Base-by-base conservation (phyloP, 2,797 vertebrate genomes). In the Characodon lateralis region DNA sequence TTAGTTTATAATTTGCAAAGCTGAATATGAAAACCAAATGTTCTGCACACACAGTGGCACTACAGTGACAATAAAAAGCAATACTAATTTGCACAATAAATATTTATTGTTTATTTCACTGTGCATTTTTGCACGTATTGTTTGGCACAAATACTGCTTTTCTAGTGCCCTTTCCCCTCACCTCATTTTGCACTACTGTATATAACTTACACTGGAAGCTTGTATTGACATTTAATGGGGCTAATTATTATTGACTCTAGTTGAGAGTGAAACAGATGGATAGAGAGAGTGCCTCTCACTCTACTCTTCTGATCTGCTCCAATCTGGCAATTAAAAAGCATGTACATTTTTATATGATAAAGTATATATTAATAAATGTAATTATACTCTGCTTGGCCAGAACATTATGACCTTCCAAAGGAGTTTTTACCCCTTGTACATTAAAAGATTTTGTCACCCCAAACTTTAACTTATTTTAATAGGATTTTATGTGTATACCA, bases 241-340 rank as follows among this genome's bases (percentile, higher is more conserved):
- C 87, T 96, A 95, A 95, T 95, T 95, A 95, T 87, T 94, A 96
- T 96, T 93, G 95, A 96, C 87, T 84, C 51, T 73, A 77, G 59
- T 78, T 70, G 75, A 83, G 81, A 83, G 85, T 79, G 81, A 79
- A 77, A 82, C 74, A 73, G 66, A 87, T 79, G 28, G 82, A 89
- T 76, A 71, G 48, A 76, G 50, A 79, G 71, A 70, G 51, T 50
- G 59, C 73, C 41, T 81, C 56, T 72, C 65, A 56, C 43, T 58
- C n/a, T 0, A 0, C 61, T 71, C 20, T 56, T 71, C 53, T 31
- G 43, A 22, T 41, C 31, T 7, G 48, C 0, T 56, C 24, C 71
- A 10, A n/a, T 53, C 26, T 53, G 7, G 13, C 24, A 41, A 43
- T 69, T 24, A 28, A 68, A 68, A 10, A 43, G 9, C 50, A 13